These are phyloP conservation scores for Saguinus midas DNA, from an alignment of 2,113 vertebrate genomes.

Conservation along the genomic window DNA sequence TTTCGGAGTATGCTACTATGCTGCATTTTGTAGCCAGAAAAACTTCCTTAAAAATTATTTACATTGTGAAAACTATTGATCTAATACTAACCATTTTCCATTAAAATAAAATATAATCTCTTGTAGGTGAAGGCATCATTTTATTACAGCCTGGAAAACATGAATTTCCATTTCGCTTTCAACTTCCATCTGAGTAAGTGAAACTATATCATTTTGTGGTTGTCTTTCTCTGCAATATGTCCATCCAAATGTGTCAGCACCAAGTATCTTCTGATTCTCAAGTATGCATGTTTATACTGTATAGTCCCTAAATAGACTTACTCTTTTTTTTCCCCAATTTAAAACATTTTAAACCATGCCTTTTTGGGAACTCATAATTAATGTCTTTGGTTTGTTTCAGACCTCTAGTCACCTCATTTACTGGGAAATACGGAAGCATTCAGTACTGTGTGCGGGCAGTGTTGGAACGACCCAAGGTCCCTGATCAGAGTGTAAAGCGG, in stretches of 20 bases:
- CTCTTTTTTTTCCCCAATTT: not conserved
- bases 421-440: constrained; percentile 87
- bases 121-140: constrained; percentile 82
- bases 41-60: not conserved
- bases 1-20: not conserved
- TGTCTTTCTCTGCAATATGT: not conserved
- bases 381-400: constrained; percentile 75
- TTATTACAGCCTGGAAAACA: constrained; percentile 85
- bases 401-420: constrained; percentile 87
- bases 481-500: constrained; percentile 81
- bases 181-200: constrained; percentile 88
- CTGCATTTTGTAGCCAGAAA: not conserved
- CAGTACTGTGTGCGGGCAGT: constrained; percentile 85
- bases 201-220: not conserved
- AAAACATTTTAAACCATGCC: not conserved
- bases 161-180: constrained; percentile 88
- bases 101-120: constrained; percentile 61
- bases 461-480: constrained; percentile 83
- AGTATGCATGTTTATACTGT: not conserved
- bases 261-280: accelerated
- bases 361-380: not conserved
- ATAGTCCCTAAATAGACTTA: accelerated
- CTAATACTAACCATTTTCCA: not conserved
- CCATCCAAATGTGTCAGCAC: accelerated
- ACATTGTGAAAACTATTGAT: not conserved